phyloP scores from a whole-genome alignment of 2,113 vertebrate species.

The Pelvicachromis taeniatus region DNA sequence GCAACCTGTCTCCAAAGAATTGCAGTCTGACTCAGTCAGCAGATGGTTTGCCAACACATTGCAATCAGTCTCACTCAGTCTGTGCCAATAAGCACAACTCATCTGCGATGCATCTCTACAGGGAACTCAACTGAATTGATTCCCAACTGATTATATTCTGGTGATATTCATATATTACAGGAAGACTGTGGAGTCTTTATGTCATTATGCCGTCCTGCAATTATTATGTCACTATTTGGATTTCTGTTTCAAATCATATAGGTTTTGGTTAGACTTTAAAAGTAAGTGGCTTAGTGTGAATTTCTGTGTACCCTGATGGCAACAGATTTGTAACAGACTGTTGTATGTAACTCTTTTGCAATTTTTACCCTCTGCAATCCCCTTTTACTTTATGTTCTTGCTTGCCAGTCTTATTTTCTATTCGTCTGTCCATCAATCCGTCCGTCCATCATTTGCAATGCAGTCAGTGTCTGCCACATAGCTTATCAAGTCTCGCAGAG shows the following conservation, averaged over 20 bases:
- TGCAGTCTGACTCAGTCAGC: neutral
- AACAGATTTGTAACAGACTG: neutral
- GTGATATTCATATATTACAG: neutral
- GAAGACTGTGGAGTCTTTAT: neutral
- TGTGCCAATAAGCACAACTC: neutral
- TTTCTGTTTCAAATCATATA: neutral
- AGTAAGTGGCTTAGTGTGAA: neutral
- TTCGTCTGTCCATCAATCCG: neutral
- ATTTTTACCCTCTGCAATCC: neutral
- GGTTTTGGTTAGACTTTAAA: neutral
- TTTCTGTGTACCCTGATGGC: neutral
- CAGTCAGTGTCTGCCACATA: slow-evolving; percentile 14
- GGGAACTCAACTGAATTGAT: neutral
- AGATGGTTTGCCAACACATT: too few species aligned
- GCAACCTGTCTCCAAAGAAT: neutral
- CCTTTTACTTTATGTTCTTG: neutral
- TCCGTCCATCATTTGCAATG: neutral
- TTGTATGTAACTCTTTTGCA: neutral
- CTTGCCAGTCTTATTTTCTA: neutral
- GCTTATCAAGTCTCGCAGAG: slow-evolving; percentile 45
- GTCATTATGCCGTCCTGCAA: neutral
- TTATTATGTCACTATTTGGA: neutral
- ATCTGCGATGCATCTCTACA: neutral
- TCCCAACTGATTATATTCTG: neutral
- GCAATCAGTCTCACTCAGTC: neutral